These are phyloP conservation scores for Rotaria socialis DNA, from an alignment of 2,888 invertebrate genomes.

Conservation along the genomic window DNA sequence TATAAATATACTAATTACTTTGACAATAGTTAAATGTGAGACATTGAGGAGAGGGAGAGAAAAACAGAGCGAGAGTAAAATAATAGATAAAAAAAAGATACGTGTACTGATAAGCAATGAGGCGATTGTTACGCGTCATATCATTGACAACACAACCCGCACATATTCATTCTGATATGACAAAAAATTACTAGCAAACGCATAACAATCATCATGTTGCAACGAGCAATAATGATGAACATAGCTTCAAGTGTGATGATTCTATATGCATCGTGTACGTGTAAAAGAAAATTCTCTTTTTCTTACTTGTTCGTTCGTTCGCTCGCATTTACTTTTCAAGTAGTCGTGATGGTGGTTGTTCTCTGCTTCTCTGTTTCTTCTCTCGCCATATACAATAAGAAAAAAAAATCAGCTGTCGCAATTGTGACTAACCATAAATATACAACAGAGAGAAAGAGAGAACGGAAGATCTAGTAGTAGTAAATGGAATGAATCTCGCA, in stretches of 20 bases:
- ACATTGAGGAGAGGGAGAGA: not conserved
- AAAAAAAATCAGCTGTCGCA: slow-evolving; percentile 10
- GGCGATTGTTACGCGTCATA: not conserved
- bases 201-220: not conserved
- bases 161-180: not conserved
- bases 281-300: slow-evolving; percentile 7
- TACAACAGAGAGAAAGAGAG: not conserved
- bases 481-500: not conserved
- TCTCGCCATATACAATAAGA: not conserved
- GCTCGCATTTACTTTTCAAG: slow-evolving; percentile 10
- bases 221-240: not conserved
- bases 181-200: not conserved
- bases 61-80: not conserved
- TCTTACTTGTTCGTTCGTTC: not conserved
- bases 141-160: not conserved
- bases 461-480: not conserved
- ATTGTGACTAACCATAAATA: not conserved
- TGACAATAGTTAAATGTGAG: not conserved
- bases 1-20: not conserved
- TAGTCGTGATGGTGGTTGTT: not conserved
- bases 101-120: not conserved
- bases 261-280: not conserved
- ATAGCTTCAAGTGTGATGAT: not conserved
- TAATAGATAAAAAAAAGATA: not conserved
- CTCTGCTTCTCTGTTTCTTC: not conserved